Evolutionary conservation across 2,113 vertebrate genomes (phyloP).

Genomic region (Protomyctophum bolini): DNA sequence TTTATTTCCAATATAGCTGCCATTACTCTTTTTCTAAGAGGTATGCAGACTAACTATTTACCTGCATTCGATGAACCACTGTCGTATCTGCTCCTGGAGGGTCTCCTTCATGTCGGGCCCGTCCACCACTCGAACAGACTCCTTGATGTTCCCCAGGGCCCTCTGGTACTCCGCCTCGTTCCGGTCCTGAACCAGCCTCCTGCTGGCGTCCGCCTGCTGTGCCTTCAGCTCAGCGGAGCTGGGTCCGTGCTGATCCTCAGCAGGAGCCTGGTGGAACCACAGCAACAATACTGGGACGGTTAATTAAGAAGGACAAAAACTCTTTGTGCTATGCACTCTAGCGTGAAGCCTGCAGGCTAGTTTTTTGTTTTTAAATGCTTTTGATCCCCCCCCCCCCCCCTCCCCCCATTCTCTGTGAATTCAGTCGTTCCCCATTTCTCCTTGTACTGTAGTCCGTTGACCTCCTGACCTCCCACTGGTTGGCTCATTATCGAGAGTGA

Average conservation of each 20-base stretch:
- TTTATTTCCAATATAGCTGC: no score
- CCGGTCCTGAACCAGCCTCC: slow-evolving; percentile 61
- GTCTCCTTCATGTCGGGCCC: slow-evolving; percentile 75
- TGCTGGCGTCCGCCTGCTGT: slow-evolving; percentile 30
- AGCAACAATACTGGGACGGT: not conserved
- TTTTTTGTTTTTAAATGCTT: no score
- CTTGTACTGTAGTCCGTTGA: no score
- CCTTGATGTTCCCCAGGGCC: slow-evolving; percentile 73
- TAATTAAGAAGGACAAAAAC: no score
- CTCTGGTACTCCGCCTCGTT: slow-evolving; percentile 69
- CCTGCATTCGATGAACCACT: slow-evolving; percentile 87
- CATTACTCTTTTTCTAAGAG: no score
- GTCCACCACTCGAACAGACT: slow-evolving; percentile 70
- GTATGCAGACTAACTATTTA: slow-evolving; percentile 29
- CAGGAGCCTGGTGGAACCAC: slow-evolving; percentile 66
- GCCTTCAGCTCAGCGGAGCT: slow-evolving; percentile 36
- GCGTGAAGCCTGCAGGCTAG: no score
- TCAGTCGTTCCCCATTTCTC: no score
- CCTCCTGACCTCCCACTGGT: no score
- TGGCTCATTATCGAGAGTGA: no score
- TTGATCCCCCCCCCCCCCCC: no score
- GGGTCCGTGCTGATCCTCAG: slow-evolving; percentile 47
- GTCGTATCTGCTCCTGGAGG: slow-evolving; percentile 84
- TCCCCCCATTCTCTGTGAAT: no score
- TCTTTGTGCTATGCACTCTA: no score